Evolutionary conservation across 2,113 vertebrate species (phyloP).

Genomic region (Ahaetulla prasina): DNA sequence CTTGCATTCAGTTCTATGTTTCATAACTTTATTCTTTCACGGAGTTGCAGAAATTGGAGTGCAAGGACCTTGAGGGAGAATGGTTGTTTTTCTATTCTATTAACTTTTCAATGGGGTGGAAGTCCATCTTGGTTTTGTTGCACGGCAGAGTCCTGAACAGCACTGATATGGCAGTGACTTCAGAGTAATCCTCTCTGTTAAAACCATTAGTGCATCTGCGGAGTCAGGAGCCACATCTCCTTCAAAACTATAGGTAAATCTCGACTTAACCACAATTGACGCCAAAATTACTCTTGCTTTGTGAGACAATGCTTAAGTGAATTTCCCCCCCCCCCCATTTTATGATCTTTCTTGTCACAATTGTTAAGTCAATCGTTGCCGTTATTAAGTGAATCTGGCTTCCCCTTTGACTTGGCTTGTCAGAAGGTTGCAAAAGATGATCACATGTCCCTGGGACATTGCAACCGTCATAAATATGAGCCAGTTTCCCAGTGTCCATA

Average conservation of each 20-base stretch:
- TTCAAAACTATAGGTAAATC: neutral
- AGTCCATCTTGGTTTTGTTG: neutral
- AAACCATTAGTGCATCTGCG: neutral
- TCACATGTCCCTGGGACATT: no score
- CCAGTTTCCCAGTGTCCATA: neutral
- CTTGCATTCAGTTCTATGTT: neutral
- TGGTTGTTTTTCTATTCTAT: no score
- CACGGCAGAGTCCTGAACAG: neutral
- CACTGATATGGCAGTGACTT: neutral
- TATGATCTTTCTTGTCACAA: neutral
- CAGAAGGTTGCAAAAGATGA: no score
- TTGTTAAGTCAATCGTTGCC: neutral
- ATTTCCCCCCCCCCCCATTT: neutral
- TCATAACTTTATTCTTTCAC: neutral
- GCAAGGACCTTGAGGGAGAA: neutral
- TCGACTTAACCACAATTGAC: neutral
- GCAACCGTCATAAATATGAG: no score
- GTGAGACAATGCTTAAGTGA: neutral
- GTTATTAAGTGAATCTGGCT: neutral
- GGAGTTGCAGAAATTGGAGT: neutral
- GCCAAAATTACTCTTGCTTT: neutral
- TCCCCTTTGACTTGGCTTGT: neutral
- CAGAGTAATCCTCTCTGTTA: neutral
- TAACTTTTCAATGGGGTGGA: no score
- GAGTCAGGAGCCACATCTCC: neutral